Base-by-base conservation (phyloP, 2,113 vertebrate genomes). In the Lampris megalopsis region DNA sequence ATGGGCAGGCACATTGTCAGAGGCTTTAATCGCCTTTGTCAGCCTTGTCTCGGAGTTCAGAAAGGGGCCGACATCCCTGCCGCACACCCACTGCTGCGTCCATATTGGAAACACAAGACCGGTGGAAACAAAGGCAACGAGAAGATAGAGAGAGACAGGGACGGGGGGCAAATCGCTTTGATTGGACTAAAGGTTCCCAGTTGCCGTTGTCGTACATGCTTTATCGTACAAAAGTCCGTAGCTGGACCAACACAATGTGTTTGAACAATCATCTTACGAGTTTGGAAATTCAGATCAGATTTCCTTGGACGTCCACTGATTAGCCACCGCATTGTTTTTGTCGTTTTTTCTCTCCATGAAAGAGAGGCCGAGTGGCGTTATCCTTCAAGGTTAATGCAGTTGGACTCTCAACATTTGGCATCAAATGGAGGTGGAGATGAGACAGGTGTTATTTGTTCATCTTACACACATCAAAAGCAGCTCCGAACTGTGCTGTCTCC, bases 11-110 rank as follows among this genome's bases (percentile, higher is more conserved):
- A 84, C 72, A 69, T 69, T 80, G 79, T 89, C 86, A 85, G 63
- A 80, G 73, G 70, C 74, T 89, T 90, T 89, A 91, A 88, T 91
- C 82, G 73, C 66, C 76, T 90, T 88, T 89, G 88, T 83, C 82
- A 76, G 79, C 61, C 40, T 3, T 78, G 86, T 74, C 75, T 88
- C 66, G 9, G 80, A 88, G 88, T 91, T 92, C 86, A 88, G 82
- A 86, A 42, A 82, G 73, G 68, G 86, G 80, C 83, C 52, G 52
- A 42, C 70, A 8, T 84, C 75, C 56, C 65, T 66, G 61, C 72
- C 65, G 82, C 63, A 81, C 66, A 79, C 80, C 84, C 79, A 60
- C 69, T 77, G 75, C 79, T 86, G 80, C 65, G 77, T 63, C 88
- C 69, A 60, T 71, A 82, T 50, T 77, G 57, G 42, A 80, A 67